Percentiles rank a stretch among this genome's conserved stretches.
phyloP scores from a whole-genome alignment of 2,888 invertebrate genomes.

The Epistrophe eligans region DNA sequence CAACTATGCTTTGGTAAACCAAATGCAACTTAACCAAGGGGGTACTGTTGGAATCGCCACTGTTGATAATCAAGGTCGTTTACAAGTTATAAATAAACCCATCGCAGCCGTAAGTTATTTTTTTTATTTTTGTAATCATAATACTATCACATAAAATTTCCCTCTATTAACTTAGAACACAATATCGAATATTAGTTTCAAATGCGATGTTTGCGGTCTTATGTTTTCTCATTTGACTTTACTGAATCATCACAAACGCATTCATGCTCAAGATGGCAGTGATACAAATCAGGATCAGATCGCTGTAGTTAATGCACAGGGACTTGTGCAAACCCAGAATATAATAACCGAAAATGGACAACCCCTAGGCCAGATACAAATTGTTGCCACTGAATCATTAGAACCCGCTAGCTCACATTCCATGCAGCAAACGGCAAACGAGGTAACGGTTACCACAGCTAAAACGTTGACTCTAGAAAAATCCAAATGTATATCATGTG shows the following conservation, averaged over 20 bases:
- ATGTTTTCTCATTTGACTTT: slow-evolving; percentile 93
- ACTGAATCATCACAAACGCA: slow-evolving; percentile 93
- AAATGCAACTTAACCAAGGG: slow-evolving; percentile 90
- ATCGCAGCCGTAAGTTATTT: slow-evolving; percentile 81
- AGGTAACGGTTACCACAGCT: slow-evolving; percentile 82
- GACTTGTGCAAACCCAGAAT: slow-evolving; percentile 83
- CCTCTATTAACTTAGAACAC: slow-evolving; percentile 85
- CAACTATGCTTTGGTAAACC: slow-evolving; percentile 93
- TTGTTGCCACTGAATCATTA: slow-evolving; percentile 85
- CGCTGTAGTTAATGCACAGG: slow-evolving; percentile 85
- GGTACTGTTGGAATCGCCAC: slow-evolving; percentile 84
- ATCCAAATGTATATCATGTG: slow-evolving; percentile 86
- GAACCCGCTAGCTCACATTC: slow-evolving; percentile 79
- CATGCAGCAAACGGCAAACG: slow-evolving; percentile 76
- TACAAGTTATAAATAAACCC: slow-evolving; percentile 84
- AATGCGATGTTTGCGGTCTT: slow-evolving; percentile 94
- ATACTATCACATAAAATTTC: not conserved
- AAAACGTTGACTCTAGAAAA: slow-evolving; percentile 85
- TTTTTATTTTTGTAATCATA: not conserved
- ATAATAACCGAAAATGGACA: slow-evolving; percentile 83
- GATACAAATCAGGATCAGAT: slow-evolving; percentile 84
- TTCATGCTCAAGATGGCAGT: slow-evolving; percentile 88
- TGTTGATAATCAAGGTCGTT: slow-evolving; percentile 83
- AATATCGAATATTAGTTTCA: slow-evolving; percentile 92
- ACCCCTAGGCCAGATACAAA: slow-evolving; percentile 85